Base-by-base conservation (phyloP, 2,113 vertebrate species). In the Ammodytes marinus region DNA sequence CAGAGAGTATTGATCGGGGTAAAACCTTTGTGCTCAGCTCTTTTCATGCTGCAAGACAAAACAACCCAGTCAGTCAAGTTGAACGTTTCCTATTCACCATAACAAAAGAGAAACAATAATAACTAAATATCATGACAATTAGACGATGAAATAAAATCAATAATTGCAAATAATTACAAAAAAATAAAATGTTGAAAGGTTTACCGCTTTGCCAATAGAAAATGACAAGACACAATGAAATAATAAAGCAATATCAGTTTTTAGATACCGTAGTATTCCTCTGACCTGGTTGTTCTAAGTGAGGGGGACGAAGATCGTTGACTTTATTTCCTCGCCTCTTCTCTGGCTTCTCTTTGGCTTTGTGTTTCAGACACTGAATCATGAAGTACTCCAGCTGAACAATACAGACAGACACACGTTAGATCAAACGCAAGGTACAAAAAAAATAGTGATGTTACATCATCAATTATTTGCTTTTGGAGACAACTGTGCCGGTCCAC, bases 381-480 rank as follows among this genome's bases (percentile, higher is more conserved):
- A 99, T 97, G 93, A 99, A 99, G 95, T 99, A 99, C 86, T 99
- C 98, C 95, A 99, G 90, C 98, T 99, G 89, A 80, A 95, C 93
- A 80, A 83, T 14, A 88, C 77, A 93, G 9, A 82, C 72, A 91
- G 19, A 79, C 60, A 86, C 12, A 84, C 19, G 52, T 68, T 72
- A 84, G 69, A 43, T 53, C 45, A 75, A 72, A 75, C 0, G 1
- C 35, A 72, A 58, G 37, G 10, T 9, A 46, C 77, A 79, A n/a
- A 91, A 68, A 86, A n/a, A n/a, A n/a, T 57, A 84, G 27, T 49
- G 19, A 69, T 12, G 59, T 79, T 68, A 73, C 77, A 76, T 77
- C 81, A 74, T 80, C 45, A 43, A 4, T 54, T 57, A 67, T 69
- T 83, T 17, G 14, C 63, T 77, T 80, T 49, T n/a, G 19, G 58